Conservation (phyloP, 2,888 invertebrate genomes). For the Xestia c-nigrum region DNA sequence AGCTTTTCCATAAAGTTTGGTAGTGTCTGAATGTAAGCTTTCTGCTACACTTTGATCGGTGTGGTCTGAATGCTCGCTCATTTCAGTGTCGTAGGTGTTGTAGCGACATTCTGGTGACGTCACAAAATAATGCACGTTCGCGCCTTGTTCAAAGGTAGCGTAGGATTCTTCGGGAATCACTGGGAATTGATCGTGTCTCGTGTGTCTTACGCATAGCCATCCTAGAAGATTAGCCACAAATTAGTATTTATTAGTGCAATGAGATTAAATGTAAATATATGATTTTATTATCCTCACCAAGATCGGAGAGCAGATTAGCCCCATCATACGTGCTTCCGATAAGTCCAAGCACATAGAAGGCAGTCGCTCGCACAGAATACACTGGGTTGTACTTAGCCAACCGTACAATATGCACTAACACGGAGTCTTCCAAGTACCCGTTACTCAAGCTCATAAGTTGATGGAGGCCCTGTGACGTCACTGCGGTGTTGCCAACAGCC, state of each 20-base stretch:
- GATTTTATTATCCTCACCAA: conserved; percentile 86
- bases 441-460: conserved; percentile 91
- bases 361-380: conserved; percentile 97
- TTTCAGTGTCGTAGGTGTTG: conserved; percentile 81
- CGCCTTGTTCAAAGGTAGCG: conserved; percentile 82
- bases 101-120: conserved; percentile 82
- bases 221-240: conserved; percentile 80
- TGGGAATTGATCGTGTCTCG: conserved; percentile 94
- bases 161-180: conserved; percentile 93
- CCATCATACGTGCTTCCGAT: conserved; percentile 96
- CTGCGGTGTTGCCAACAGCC: conserved; percentile 96
- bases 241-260: neutral
- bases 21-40: conserved; percentile 82
- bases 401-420: conserved; percentile 88
- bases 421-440: conserved; percentile 83
- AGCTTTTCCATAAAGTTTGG: conserved; percentile 72
- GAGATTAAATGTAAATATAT: too few relatives aligned
- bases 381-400: conserved; percentile 95
- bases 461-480: conserved; percentile 94
- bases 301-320: conserved; percentile 93
- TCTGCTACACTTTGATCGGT: conserved; percentile 87
- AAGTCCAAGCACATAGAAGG: conserved; percentile 96
- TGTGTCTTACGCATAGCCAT: conserved; percentile 94
- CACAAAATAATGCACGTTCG: conserved; percentile 76
- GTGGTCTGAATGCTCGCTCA: conserved; percentile 87